phyloP scores from a whole-genome alignment of 2,888 invertebrate genomes.

The Andrena hattorfiana region DNA sequence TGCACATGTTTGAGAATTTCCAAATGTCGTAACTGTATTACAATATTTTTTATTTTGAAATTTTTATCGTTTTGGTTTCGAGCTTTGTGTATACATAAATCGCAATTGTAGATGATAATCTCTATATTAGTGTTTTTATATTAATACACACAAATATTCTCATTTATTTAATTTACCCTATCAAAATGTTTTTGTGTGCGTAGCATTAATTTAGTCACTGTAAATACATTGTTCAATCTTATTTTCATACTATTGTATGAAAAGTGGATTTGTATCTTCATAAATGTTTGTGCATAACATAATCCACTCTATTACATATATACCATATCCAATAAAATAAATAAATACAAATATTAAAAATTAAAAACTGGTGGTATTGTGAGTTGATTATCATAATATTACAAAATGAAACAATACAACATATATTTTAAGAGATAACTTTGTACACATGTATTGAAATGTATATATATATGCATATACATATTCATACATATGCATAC shows the following conservation, averaged over 20 bases:
- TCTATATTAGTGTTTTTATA: slow-evolving; percentile 47
- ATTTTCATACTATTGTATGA: slow-evolving; percentile 2
- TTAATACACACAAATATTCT: slow-evolving; percentile 23
- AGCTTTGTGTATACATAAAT: slow-evolving; percentile 33
- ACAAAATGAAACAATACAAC: too few relatives aligned
- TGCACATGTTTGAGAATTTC: slow-evolving; percentile 22
- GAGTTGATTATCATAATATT: too few relatives aligned
- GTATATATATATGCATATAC: too few relatives aligned
- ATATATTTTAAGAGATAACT: too few relatives aligned
- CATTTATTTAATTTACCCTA: slow-evolving; percentile 27
- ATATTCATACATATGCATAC: too few relatives aligned
- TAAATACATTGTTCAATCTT: slow-evolving; percentile 11
- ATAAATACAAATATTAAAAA: too few relatives aligned
- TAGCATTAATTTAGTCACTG: slow-evolving; percentile 17
- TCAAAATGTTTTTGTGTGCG: neutral
- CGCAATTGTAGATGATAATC: slow-evolving; percentile 36
- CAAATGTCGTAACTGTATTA: slow-evolving; percentile 4
- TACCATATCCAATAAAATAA: too few relatives aligned
- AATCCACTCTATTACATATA: slow-evolving; percentile 3
- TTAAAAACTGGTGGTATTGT: too few relatives aligned
- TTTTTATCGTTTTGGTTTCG: slow-evolving; percentile 35
- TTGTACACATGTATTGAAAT: too few relatives aligned
- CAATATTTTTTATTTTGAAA: slow-evolving; percentile 20
- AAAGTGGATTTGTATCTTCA: slow-evolving; percentile 19
- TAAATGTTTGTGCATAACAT: slow-evolving; percentile 20